Evolutionary conservation across 2,113 vertebrate genomes (phyloP), one percentile per base, ranked within the genome.

Genomic region (Columbina picui): DNA sequence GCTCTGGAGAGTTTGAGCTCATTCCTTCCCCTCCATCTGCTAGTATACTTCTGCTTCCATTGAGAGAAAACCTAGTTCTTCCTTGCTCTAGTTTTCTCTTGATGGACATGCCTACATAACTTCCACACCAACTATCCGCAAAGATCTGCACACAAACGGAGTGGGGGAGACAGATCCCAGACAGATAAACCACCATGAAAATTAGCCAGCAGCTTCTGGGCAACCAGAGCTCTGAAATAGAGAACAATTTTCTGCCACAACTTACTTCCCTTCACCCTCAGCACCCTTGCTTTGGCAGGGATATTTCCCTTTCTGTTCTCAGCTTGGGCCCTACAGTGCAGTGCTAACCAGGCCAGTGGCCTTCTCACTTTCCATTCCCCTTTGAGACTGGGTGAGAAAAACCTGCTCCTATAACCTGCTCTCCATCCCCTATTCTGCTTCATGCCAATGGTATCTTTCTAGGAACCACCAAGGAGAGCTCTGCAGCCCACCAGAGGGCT

Each of bases 1-100:
- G 89, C 89, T 94, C 90, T 94, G 88, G 88, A 95, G 90, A 96
- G 88, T 88, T 96, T 94, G 88, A 94, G 85, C 92, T 94, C 86
- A 68, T 96, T 96, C 69, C 83, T 95, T 94, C 61, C 90, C 86
- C 88, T 95, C 88, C 90, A 95, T 87, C 71, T 87, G 73, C 86
- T 95, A 93, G 77, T 79, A 89, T 93, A 79, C 57, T 96, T 92
- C 64, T 96, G 87, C 85, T 86, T 95, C 92, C 16, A 1, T 87
- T 90, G 73, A 96, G 95, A 96, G 93, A 92, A 96, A 90, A 89
- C 69, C 73, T 94, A 89, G 89, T 89, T 94, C 84, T 92, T 92
- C 63, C 38, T 88, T 93, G 88, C 57, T 89, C 77, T 97, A 75
- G 83, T 91, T 96, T 96, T 95, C 95, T 95, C 73, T 90, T 90